Conservation (phyloP, 2,888 invertebrate species). For the Hyposoter dolosus region DNA sequence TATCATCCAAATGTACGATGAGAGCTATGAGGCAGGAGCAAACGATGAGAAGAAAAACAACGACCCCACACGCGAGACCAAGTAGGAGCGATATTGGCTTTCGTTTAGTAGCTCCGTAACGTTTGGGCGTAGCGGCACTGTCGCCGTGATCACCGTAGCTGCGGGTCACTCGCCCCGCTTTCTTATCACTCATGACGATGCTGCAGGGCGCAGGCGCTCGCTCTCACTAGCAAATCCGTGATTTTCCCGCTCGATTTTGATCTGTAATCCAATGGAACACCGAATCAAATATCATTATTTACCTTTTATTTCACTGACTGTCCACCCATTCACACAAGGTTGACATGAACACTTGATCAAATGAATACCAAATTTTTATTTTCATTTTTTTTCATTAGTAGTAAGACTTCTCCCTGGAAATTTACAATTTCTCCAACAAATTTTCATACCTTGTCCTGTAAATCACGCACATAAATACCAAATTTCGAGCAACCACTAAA, state of each 20-base stretch:
- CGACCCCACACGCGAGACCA: slow-evolving; percentile 77
- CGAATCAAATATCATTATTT: neutral
- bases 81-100: slow-evolving; percentile 65
- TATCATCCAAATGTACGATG: slow-evolving; percentile 75
- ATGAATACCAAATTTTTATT: neutral
- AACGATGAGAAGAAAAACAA: slow-evolving; percentile 76
- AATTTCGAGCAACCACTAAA: no score
- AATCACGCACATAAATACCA: neutral
- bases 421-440: neutral
- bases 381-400: neutral
- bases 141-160: slow-evolving; percentile 56
- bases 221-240: neutral
- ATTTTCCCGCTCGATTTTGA: slow-evolving; percentile 39
- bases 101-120: slow-evolving; percentile 25
- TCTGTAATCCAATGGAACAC: slow-evolving; percentile 14
- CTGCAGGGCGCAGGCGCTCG: slow-evolving; percentile 54
- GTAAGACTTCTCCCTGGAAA: neutral
- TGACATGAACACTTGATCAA: neutral
- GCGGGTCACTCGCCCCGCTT: slow-evolving; percentile 45
- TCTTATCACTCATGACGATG: slow-evolving; percentile 58
- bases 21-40: slow-evolving; percentile 76
- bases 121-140: slow-evolving; percentile 29
- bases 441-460: neutral
- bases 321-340: neutral
- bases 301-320: neutral